Base-by-base conservation (phyloP, 2,797 vertebrate genomes). In the Acestrorhynchus altus region DNA sequence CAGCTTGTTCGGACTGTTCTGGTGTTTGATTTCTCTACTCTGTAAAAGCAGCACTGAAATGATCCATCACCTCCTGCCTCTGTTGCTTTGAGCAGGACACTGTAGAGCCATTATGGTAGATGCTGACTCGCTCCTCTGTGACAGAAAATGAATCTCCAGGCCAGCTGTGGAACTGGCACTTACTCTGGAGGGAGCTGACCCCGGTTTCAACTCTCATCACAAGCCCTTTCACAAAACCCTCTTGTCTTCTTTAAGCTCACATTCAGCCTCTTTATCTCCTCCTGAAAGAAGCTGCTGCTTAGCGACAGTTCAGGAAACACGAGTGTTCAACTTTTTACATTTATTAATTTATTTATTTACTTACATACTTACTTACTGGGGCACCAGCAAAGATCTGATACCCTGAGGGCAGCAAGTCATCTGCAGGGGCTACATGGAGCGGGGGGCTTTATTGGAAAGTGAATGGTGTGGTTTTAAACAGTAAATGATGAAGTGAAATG, bases 141-240 rank as follows among this genome's bases (percentile, higher is more conserved):
- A 22, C 54, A 28, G 12, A 15, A 28, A 57, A 57, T 57, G 54
- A 57, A 57, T 64, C 35, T 40, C 31, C 35, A 67, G 31, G 4
- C 20, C 63, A 61, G 63, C 59, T 18, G 12, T 42, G 28, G 63
- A 70, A 40, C 22, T 79, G 77, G 35, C 56, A 74, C 69, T 80
- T 74, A 54, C 39, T 39, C 72, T 8, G 46, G 18, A 51, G 66
- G 59, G 24, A 65, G n/a, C 28, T 67, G 61, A 66, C 67, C 52
- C 28, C 42, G 15, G 40, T 39, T 72, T 66, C 73, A 72, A 57
- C 66, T 60, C 60, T 56, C 57, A 63, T 71, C 52, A 72, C 35
- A n/a, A 35, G 68, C 4, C 4, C 2, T 1, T 8, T 16, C 12
- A 10, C 68, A n/a, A 63, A 74, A 56, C 72, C 52, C 74, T n/a